These are phyloP conservation scores for Blennius ocellaris DNA, from an alignment of 2,113 vertebrate genomes.

Conservation along the genomic window DNA sequence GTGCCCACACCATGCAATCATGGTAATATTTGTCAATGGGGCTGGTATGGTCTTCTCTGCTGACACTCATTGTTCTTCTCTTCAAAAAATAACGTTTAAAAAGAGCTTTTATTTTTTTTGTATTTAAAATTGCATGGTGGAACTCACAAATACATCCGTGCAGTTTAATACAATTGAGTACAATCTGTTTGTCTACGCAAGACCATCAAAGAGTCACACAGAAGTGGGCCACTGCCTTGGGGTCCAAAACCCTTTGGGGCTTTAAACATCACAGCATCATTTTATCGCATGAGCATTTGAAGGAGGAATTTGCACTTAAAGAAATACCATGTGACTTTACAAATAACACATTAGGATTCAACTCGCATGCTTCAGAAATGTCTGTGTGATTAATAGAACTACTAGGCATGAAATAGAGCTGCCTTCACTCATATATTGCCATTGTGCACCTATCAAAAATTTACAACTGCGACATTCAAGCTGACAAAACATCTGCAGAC, in stretches of 20 bases:
- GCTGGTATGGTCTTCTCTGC: neutral
- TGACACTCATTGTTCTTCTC: neutral
- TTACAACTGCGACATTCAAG: too few relatives aligned
- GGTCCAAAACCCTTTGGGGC: neutral
- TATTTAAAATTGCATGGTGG: neutral
- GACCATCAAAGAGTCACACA: conserved; percentile 8
- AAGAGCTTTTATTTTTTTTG: neutral
- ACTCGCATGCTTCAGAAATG: too few relatives aligned
- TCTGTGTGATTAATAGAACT: too few relatives aligned
- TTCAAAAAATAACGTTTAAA: conserved; percentile 3
- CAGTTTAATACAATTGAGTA: neutral
- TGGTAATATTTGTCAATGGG: neutral
- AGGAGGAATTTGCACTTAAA: neutral
- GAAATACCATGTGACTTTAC: conserved; percentile 4
- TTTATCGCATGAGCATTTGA: neutral
- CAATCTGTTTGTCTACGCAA: neutral
- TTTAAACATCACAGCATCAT: neutral
- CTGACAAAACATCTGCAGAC: too few relatives aligned
- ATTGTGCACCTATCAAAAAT: too few relatives aligned
- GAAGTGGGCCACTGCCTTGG: conserved; percentile 13
- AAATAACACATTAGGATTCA: neutral
- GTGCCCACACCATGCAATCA: neutral
- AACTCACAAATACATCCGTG: neutral
- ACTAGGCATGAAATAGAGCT: too few relatives aligned
- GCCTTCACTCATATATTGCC: too few relatives aligned